phyloP scores from a whole-genome alignment of 2,113 vertebrate species.

The Atractosteus spatula region DNA sequence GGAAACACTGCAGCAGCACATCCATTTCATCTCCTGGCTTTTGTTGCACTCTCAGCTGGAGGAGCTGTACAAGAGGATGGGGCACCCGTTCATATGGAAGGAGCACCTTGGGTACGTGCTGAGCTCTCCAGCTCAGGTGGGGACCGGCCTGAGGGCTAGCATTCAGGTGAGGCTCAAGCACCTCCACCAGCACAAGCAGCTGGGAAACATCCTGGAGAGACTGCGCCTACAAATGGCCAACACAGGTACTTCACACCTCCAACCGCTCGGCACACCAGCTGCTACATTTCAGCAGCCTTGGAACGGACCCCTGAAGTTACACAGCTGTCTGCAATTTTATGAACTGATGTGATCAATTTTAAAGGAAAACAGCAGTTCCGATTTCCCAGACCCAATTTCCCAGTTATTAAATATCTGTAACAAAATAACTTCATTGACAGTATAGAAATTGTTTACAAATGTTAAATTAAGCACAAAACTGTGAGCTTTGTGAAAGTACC shows the following conservation, averaged over 20 bases:
- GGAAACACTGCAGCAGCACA: no score
- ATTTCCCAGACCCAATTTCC: no score
- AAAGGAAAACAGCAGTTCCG: no score
- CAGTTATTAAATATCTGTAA: no score
- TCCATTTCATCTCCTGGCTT: background rate
- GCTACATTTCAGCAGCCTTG: no score
- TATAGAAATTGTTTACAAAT: no score
- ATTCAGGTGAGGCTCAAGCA: constrained; percentile 46
- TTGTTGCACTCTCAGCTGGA: constrained; percentile 43
- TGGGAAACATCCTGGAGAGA: constrained; percentile 51
- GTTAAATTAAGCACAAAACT: no score
- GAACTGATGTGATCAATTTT: no score
- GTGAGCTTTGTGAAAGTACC: no score
- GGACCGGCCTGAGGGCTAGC: constrained; percentile 56
- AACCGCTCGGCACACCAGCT: background rate
- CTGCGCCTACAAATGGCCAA: constrained; percentile 51
- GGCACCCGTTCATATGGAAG: constrained; percentile 59
- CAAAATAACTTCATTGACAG: no score
- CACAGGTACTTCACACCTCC: constrained; percentile 33
- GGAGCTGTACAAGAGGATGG: constrained; percentile 39
- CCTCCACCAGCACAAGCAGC: constrained; percentile 44
- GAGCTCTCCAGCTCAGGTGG: constrained; percentile 62
- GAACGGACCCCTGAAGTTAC: no score
- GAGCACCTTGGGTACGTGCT: constrained; percentile 63
- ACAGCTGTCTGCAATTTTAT: no score